These are phyloP conservation scores for Vireo altiloquus DNA, from an alignment of 2,113 vertebrate genomes.

Conservation along the genomic window DNA sequence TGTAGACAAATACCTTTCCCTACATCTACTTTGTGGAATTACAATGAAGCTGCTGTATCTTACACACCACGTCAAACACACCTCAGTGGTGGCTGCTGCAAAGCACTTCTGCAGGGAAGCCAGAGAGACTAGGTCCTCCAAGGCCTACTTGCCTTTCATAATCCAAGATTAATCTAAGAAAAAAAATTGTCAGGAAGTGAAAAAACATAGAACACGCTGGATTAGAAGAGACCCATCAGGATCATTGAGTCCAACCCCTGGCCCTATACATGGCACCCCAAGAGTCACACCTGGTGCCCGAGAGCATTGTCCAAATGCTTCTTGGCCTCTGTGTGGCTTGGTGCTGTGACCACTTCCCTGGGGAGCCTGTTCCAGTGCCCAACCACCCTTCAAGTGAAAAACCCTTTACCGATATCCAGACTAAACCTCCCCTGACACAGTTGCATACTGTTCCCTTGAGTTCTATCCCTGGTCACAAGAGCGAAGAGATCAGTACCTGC, in stretches of 20 bases:
- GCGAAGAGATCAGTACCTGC: background rate
- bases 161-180: background rate
- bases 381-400: background rate
- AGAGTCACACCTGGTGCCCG: background rate
- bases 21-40: background rate
- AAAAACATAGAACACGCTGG: background rate
- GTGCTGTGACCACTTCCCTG: background rate
- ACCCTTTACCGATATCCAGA: background rate
- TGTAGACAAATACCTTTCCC: background rate
- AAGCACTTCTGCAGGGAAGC: background rate
- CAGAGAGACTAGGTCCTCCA: background rate
- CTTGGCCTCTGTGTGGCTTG: background rate
- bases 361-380: background rate
- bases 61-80: background rate
- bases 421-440: background rate
- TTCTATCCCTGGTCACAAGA: background rate
- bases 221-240: background rate
- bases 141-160: background rate
- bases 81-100: background rate
- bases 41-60: background rate
- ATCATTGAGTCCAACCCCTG: background rate
- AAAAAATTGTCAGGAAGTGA: background rate
- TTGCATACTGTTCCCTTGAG: background rate
- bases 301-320: background rate
- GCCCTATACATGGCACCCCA: fast-evolving